phyloP scores from a whole-genome alignment of 1,140 invertebrate genomes.

The Batillaria attramentaria region DNA sequence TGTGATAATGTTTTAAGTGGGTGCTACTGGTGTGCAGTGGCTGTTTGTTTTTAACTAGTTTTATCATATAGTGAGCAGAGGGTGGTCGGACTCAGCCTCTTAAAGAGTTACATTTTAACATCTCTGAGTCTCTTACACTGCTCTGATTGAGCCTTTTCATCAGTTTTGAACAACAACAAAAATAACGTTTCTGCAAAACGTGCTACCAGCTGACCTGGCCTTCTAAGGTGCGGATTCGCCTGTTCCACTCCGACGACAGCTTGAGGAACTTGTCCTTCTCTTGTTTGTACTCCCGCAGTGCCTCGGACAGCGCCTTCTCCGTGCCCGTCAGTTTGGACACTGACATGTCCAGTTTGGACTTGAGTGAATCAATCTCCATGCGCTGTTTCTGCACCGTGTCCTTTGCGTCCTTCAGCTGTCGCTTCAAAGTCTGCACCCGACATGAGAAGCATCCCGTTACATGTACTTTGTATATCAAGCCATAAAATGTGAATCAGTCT shows the following conservation, averaged over 20 bases:
- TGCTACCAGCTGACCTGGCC: conserved; percentile 55
- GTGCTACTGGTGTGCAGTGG: no score
- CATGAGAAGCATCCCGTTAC: conserved; percentile 24
- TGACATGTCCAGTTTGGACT: conserved; percentile 66
- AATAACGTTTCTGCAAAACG: no score
- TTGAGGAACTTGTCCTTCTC: conserved; percentile 66
- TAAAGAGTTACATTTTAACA: no score
- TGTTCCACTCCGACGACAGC: conserved; percentile 63
- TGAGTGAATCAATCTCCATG: conserved; percentile 60
- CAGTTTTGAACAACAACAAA: no score
- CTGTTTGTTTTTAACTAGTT: no score
- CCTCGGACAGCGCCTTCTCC: conserved; percentile 64
- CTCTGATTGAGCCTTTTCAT: no score
- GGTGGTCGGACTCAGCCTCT: no score
- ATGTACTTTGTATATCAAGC: no score
- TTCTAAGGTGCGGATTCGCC: conserved; percentile 60
- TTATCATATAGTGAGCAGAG: no score
- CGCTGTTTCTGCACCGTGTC: conserved; percentile 61
- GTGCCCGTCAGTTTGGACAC: conserved; percentile 64
- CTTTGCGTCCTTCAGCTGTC: conserved; percentile 64
- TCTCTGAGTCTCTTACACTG: no score
- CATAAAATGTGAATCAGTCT: no score
- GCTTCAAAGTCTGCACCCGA: conserved; percentile 60
- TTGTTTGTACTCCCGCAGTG: conserved; percentile 61
- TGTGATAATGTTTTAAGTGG: no score